Base-by-base conservation (phyloP, 2,888 invertebrate species). In the Limnephilus marmoratus region DNA sequence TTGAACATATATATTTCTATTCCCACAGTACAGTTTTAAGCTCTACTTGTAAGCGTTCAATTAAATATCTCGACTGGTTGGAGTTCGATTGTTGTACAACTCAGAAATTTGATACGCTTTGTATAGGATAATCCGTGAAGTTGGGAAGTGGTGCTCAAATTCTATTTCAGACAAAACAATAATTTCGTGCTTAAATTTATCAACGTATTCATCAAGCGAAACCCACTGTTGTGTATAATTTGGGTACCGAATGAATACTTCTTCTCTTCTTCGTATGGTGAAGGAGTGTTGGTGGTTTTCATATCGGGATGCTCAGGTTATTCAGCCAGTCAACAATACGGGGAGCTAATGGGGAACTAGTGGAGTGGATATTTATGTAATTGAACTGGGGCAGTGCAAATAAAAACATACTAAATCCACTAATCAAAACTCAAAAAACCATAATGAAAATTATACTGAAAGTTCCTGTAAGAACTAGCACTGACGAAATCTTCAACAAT, bases 51-150 rank as follows among this genome's bases (percentile, higher is more conserved):
- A 68, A 68, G 24, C n/a, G 68, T 68, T 68, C 7, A 68, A 68
- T 68, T 68, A 68, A 68, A 68, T 68, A 1, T 24, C 24, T 24
- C 68, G 68, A 68, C 68, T 68, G 68, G 24, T 24, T 68, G 68
- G 68, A 68, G 68, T 68, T 68, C 68, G 68, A 68, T 68, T 68
- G 68, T 68, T 68, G 68, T 68, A n/a, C 68, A n/a, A n/a, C 68
- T 68, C 24, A n/a, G 68, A 68, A 68, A 68, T 68, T 68, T 68
- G 68, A 68, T 68, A 68, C 68, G 68, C 68, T 68, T 68, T 24
- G 68, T 68, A n/a, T n/a, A 1, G 68, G 24, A 68, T 68, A 68
- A 68, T 68, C 68, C 68, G 4, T 24, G 68, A n/a, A 15, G 53
- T 53, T 15, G 53, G 18, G 1, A 53, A 68, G 68, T n/a, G 68